Conservation (phyloP, 1,140 invertebrate genomes). For the Drosophila nigrodunni region DNA sequence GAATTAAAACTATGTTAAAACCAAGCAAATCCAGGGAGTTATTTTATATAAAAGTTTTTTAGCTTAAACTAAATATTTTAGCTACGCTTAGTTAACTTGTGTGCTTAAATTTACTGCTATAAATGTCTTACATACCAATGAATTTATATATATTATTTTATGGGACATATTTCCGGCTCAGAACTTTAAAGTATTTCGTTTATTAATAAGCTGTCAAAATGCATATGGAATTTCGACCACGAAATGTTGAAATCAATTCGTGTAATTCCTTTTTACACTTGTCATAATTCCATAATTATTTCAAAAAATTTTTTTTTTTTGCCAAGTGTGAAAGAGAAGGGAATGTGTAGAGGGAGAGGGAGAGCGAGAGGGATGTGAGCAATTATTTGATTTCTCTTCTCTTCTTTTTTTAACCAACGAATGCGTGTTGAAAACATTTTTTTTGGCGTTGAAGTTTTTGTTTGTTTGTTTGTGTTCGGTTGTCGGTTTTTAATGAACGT, state of each 20-base stretch:
- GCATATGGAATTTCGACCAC: background rate
- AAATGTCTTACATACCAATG: background rate
- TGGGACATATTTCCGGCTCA: background rate
- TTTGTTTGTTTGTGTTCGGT: conserved; percentile 21
- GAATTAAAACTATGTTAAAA: too few species aligned
- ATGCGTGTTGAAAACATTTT: conserved; percentile 41
- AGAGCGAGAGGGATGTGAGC: conserved; percentile 3
- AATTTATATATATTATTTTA: background rate
- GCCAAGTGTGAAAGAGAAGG: background rate
- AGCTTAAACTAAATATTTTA: too few species aligned
- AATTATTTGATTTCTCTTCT: conserved; percentile 55
- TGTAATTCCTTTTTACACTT: conserved; percentile 52
- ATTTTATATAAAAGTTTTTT: too few species aligned
- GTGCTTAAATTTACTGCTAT: too few species aligned
- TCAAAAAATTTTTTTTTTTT: background rate
- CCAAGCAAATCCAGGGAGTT: too few species aligned
- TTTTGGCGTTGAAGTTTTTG: conserved; percentile 8
- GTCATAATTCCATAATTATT: conserved; percentile 49
- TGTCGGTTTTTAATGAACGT: conserved; percentile 66
- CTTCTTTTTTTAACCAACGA: background rate
- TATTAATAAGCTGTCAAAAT: conserved; percentile 20
- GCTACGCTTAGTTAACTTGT: too few species aligned
- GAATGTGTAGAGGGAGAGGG: background rate
- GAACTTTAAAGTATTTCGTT: conserved; percentile 18
- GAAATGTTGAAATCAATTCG: conserved; percentile 20